These are phyloP conservation scores for Chalcosyrphus nemorum DNA, from an alignment of 2,888 invertebrate genomes.

Conservation along the genomic window DNA sequence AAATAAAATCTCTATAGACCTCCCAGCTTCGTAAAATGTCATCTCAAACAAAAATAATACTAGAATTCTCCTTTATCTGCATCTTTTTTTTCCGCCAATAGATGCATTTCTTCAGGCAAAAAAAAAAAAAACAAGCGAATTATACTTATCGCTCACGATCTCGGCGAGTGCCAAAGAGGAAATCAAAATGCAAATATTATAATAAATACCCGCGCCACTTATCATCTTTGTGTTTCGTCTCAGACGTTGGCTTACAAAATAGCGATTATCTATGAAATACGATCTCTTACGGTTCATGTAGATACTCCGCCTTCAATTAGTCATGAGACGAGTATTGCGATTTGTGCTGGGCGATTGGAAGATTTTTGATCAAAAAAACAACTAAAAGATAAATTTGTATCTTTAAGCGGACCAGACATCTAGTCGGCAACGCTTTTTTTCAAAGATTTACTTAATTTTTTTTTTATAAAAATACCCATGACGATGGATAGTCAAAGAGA, in stretches of 20 bases:
- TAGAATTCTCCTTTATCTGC: background rate
- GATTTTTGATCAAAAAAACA: background rate
- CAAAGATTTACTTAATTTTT: background rate
- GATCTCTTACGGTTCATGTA: background rate
- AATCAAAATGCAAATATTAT: background rate
- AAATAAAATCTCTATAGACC: background rate
- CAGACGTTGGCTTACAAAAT: background rate
- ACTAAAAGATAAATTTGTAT: background rate
- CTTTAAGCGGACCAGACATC: conserved; percentile 19
- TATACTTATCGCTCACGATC: conserved; percentile 12
- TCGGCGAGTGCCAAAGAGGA: background rate
- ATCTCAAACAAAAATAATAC: background rate
- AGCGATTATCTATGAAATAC: conserved; percentile 12
- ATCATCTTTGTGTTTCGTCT: background rate
- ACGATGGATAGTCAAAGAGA: background rate
- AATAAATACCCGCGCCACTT: background rate
- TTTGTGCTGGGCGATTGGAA: background rate
- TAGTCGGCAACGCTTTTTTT: background rate
- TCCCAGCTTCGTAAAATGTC: background rate
- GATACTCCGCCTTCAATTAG: background rate
- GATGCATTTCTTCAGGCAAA: background rate
- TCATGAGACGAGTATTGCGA: background rate
- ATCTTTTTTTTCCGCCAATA: background rate
- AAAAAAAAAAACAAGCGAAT: background rate
- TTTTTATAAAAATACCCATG: conserved; percentile 33